A percentile compares a stretch with the other conserved stretches of the same genome.
Evolutionary conservation across 2,888 invertebrate genomes (phyloP).

Genomic region (Eurytoma californica): DNA sequence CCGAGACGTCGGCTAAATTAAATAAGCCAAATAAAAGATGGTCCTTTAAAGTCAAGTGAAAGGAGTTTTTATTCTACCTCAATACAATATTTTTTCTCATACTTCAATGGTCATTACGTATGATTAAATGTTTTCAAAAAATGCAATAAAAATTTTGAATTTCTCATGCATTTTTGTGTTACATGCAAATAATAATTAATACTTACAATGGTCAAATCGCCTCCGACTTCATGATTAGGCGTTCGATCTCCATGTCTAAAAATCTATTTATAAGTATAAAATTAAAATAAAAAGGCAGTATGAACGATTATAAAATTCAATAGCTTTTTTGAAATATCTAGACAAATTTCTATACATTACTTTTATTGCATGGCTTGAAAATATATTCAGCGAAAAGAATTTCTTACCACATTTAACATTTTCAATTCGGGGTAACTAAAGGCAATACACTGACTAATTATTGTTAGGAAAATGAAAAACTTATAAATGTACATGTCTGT

Average conservation of each 20-base stretch:
- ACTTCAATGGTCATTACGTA: no score
- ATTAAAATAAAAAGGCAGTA: background rate
- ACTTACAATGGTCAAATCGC: constrained; percentile 45
- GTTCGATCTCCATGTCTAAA: constrained; percentile 51
- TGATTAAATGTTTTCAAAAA: no score
- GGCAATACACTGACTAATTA: background rate
- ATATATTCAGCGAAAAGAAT: background rate
- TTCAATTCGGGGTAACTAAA: constrained; percentile 27
- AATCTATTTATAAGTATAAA: constrained; percentile 17
- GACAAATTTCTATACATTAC: no score
- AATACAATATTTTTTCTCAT: no score
- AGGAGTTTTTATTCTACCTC: no score
- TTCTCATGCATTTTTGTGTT: no score
- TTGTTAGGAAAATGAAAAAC: background rate
- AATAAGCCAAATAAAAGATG: no score
- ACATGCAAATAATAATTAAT: background rate
- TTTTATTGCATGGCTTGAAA: no score
- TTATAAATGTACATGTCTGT: background rate
- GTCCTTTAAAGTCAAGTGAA: no score
- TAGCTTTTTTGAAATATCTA: no score
- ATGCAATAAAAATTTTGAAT: no score
- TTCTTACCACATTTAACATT: constrained; percentile 41
- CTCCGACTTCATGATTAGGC: background rate
- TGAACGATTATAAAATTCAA: background rate
- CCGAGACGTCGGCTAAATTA: no score